phyloP scores from a whole-genome alignment of 35 echinoderm and acorn worm genomes.

The Ophioderma brevispina region DNA sequence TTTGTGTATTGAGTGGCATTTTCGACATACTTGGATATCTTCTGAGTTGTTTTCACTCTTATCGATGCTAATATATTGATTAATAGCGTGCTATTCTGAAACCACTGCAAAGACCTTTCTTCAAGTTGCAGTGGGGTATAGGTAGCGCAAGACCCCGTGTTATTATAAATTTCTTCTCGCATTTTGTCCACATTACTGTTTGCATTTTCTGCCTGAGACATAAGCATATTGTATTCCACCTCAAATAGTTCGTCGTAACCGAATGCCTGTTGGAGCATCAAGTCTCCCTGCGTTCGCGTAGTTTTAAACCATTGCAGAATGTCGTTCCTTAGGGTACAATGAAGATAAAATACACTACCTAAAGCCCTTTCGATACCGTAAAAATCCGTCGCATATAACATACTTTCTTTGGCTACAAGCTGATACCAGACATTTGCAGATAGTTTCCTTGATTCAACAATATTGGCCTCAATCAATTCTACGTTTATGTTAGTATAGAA shows the following conservation, averaged over 20 bases:
- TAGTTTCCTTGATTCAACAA: neutral
- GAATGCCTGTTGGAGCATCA: neutral
- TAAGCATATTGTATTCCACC: neutral
- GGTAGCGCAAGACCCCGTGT: slow-evolving; percentile 9
- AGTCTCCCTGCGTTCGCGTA: slow-evolving; percentile 4
- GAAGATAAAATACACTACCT: slow-evolving; percentile 20
- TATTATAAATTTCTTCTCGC: slow-evolving; percentile 5
- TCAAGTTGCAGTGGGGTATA: neutral
- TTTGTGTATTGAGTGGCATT: neutral
- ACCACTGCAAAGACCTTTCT: slow-evolving; percentile 19
- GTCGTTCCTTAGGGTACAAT: neutral
- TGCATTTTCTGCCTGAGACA: neutral
- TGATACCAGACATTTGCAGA: slow-evolving; percentile 2
- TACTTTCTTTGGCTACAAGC: slow-evolving; percentile 49
- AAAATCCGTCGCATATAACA: slow-evolving; percentile 30
- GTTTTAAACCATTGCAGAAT: slow-evolving; percentile 33
- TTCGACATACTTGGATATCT: neutral
- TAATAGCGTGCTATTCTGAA: slow-evolving; percentile 30
- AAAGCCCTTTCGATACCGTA: slow-evolving; percentile 58
- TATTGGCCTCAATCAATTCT: neutral
- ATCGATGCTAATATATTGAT: slow-evolving; percentile 6
- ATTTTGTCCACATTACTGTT: neutral
- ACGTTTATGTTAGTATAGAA: slow-evolving; percentile 48
- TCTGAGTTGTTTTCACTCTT: neutral
- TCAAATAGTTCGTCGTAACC: neutral